phyloP scores from a whole-genome alignment of 2,113 vertebrate genomes.

The Mormoops blainvillei region DNA sequence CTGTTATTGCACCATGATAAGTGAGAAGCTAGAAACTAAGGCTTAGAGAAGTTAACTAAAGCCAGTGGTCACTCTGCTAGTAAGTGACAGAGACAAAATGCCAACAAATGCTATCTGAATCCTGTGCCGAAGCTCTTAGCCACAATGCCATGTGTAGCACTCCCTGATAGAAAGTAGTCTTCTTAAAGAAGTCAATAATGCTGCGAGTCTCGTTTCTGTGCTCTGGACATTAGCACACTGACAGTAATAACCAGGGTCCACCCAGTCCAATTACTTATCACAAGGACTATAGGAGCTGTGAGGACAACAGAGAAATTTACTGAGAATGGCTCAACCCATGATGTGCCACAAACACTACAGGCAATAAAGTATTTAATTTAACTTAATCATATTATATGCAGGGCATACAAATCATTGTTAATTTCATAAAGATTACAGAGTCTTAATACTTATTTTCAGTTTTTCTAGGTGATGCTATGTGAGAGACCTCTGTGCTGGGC shows the following conservation, averaged over 20 bases:
- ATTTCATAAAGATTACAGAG: background rate
- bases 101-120: background rate
- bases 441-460: background rate
- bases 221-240: background rate
- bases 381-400: background rate
- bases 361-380: background rate
- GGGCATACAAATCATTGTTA: background rate
- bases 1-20: background rate
- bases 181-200: background rate
- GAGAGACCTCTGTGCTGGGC: background rate
- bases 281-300: background rate
- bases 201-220: background rate
- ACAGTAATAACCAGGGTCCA: background rate
- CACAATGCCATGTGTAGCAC: background rate
- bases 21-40: background rate
- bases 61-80: background rate
- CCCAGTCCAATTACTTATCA: background rate
- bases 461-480: background rate
- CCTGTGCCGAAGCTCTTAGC: background rate
- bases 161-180: background rate
- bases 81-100: background rate
- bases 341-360: background rate
- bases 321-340: background rate
- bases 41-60: background rate
- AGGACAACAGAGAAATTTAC: background rate